These are phyloP conservation scores for Pemphredon lugubris DNA, from an alignment of 2,888 invertebrate species.

Conservation along the genomic window DNA sequence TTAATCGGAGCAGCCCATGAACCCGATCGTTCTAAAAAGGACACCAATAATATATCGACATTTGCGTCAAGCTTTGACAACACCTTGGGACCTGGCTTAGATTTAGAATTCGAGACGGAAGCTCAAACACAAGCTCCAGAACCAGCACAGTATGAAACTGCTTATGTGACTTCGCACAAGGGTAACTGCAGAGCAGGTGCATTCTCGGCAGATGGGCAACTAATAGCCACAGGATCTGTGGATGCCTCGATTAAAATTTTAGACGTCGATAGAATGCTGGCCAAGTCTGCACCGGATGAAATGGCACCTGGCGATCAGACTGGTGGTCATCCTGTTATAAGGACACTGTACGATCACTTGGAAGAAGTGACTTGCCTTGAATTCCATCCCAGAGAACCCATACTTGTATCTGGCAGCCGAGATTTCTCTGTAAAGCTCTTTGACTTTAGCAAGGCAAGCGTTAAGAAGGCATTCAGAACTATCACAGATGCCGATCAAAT, in stretches of 20 bases:
- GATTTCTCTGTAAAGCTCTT: constrained; percentile 98
- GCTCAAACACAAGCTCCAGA: constrained; percentile 96
- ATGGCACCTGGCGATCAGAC: constrained; percentile 91
- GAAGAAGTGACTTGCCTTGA: constrained; percentile 98
- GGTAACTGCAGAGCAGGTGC: constrained; percentile 97
- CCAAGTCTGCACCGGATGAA: constrained; percentile 97
- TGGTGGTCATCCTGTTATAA: constrained; percentile 98
- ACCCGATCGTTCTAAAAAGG: constrained; percentile 86
- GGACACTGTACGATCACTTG: constrained; percentile 98
- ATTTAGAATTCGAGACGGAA: constrained; percentile 98
- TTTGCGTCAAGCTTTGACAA: constrained; percentile 85
- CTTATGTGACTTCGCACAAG: constrained; percentile 99
- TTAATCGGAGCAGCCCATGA: constrained; percentile 93
- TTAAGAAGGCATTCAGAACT: constrained; percentile 98
- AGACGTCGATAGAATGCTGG: constrained; percentile 99
- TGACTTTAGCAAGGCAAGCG: constrained; percentile 98
- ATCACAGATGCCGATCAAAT: constrained; percentile 97
- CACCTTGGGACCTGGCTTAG: constrained; percentile 88
- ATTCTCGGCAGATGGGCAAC: constrained; percentile 96
- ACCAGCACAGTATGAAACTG: constrained; percentile 98
- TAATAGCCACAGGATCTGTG: constrained; percentile 98
- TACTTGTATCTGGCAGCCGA: constrained; percentile 96
- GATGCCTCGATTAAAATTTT: constrained; percentile 99
- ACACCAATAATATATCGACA: constrained; percentile 82
- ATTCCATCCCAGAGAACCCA: constrained; percentile 97